Conservation (phyloP, 2,797 vertebrate species). For the Sebastes steindachneri region DNA sequence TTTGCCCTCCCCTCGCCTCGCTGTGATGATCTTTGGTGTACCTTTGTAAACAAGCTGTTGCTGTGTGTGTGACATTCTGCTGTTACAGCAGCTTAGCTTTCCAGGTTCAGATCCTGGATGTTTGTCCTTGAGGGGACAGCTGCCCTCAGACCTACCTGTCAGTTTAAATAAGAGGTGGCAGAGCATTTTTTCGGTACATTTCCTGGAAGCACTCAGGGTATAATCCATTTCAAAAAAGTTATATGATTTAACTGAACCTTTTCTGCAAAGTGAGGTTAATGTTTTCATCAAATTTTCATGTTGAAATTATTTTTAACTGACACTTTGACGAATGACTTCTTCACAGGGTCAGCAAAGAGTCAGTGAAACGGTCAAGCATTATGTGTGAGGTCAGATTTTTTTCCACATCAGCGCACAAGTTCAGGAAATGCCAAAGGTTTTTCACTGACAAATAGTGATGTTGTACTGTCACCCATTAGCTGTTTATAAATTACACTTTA, state of each 20-base stretch:
- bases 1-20: neutral
- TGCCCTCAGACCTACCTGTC: slow-evolving; percentile 70
- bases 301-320: neutral
- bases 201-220: slow-evolving; percentile 24
- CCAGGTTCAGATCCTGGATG: slow-evolving; percentile 44
- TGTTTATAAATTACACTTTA: slow-evolving; percentile 8
- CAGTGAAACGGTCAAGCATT: neutral
- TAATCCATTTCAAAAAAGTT: slow-evolving; percentile 19
- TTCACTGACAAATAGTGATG: slow-evolving; percentile 13
- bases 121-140: slow-evolving; percentile 71
- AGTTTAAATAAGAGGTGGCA: slow-evolving; percentile 55
- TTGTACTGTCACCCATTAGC: neutral
- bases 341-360: neutral
- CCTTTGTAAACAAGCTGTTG: slow-evolving; percentile 58
- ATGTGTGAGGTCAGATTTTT: neutral
- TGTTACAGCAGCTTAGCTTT: slow-evolving; percentile 60
- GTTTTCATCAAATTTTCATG: neutral
- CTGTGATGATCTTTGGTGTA: slow-evolving; percentile 39
- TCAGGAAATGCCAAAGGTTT: neutral
- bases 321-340: neutral
- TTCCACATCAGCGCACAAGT: slow-evolving; percentile 3
- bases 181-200: slow-evolving; percentile 37
- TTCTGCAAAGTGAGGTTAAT: neutral
- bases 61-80: slow-evolving; percentile 60
- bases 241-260: slow-evolving; percentile 1